A percentile compares a stretch with the other conserved stretches of the same genome.
Evolutionary conservation across 2,113 vertebrate genomes (phyloP).

Genomic region (Bostrychus sinensis): DNA sequence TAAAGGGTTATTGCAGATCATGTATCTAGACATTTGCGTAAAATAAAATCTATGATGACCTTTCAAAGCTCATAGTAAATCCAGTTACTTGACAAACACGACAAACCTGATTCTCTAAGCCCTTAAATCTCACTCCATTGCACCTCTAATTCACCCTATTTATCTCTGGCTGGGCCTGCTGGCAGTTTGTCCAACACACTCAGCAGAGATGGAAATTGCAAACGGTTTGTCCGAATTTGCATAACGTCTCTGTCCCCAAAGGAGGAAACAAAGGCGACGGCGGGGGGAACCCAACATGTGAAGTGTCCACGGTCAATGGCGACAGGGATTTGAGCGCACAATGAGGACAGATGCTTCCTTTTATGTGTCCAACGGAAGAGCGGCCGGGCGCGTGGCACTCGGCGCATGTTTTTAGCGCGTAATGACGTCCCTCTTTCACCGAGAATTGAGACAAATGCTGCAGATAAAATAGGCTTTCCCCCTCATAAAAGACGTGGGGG

Average conservation of each 20-base stretch:
- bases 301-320: slow-evolving; percentile 63
- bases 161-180: background rate
- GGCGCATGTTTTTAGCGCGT: no score
- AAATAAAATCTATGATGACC: no score
- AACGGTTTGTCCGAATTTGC: slow-evolving; percentile 71
- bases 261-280: slow-evolving; percentile 32
- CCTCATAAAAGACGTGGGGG: slow-evolving; percentile 21
- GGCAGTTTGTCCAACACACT: slow-evolving; percentile 25
- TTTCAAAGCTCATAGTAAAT: no score
- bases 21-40: no score
- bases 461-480: slow-evolving; percentile 23
- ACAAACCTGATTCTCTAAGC: no score
- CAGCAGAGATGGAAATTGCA: slow-evolving; percentile 52
- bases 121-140: background rate
- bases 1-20: no score
- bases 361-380: slow-evolving; percentile 70
- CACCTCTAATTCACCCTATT: background rate
- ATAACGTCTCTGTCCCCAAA: slow-evolving; percentile 49
- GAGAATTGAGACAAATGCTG: slow-evolving; percentile 34
- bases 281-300: slow-evolving; percentile 63
- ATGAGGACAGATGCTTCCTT: slow-evolving; percentile 75
- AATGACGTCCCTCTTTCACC: slow-evolving; percentile 33
- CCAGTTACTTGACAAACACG: no score
- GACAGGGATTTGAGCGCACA: slow-evolving; percentile 56
- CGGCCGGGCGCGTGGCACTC: slow-evolving; percentile 63